Base-by-base conservation (phyloP, 2,113 vertebrate genomes). In the Climacteris rufus region DNA sequence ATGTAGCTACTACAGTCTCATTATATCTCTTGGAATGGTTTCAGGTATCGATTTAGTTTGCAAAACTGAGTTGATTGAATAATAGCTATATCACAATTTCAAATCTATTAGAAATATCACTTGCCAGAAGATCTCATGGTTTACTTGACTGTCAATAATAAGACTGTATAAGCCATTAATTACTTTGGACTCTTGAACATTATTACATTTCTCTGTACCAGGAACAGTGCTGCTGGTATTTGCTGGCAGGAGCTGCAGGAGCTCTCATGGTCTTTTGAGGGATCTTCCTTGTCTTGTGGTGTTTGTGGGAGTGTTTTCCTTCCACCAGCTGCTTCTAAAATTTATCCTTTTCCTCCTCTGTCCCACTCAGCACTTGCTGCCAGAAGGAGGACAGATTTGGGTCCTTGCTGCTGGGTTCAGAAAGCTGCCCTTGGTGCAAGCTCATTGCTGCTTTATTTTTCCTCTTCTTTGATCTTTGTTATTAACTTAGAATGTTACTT, bases 21-120 rank as follows among this genome's bases (percentile, higher is more conserved):
- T 95, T 87, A 78, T 81, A 78, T 81, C 85, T 85, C 83, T 94
- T 95, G 95, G 96, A 94, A 77, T 42, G 53, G 28, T 91, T 97
- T 96, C 94, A 95, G 70, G 66, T 91, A 87, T 74, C 21, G 83
- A 91, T 95, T 93, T 49, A 63, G 61, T 83, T 76, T 95, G 70
- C 66, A 93, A 81, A 93, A 83, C 83, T 37, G 83, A 66, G 56
- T 45, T 95, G 85, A 92, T 74, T 92, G 90, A 95, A 78, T 92
- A 90, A 94, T 68, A 92, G 64, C 47, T 95, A 20, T 64, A 83
- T 75, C 76, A 71, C 86, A 83, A 84, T 93, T 96, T 93, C 64
- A 83, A 75, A 90, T 92, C 83, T 90, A 88, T 94, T 86, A 94
- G 76, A 83, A 92, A 78, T 75, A 64, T 6, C 0, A 0, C 72